These are phyloP conservation scores for Eupleurogrammus muticus DNA, from an alignment of 2,797 vertebrate genomes.

Conservation along the genomic window DNA sequence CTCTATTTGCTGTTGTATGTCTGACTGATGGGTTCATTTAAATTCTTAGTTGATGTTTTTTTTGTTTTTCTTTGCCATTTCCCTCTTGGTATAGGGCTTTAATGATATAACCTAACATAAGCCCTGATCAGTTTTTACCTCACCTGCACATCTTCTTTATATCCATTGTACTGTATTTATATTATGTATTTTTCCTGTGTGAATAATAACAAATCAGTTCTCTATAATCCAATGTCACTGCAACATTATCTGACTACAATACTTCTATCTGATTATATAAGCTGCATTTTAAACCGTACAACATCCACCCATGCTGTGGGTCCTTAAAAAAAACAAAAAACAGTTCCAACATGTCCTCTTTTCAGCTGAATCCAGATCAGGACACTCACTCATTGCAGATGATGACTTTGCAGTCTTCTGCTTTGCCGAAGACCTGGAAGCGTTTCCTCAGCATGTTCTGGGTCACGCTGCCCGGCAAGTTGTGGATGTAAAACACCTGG, in stretches of 20 bases:
- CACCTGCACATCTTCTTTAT: too few species aligned
- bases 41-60: too few species aligned
- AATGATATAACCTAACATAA: too few species aligned
- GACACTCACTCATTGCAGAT: constrained; percentile 87
- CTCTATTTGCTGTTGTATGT: too few species aligned
- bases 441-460: constrained; percentile 94
- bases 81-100: too few species aligned
- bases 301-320: background rate
- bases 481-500: constrained; percentile 94
- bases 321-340: background rate
- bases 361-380: background rate
- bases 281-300: background rate
- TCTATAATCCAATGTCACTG: background rate
- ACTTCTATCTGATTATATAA: background rate
- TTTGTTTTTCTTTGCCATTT: too few species aligned
- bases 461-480: constrained; percentile 93
- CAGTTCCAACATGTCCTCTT: constrained; percentile 1
- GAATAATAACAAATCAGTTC: background rate
- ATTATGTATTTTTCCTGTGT: too few species aligned
- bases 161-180: too few species aligned
- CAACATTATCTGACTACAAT: too few species aligned
- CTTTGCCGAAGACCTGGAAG: constrained; percentile 94
- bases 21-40: too few species aligned
- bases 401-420: constrained; percentile 95
- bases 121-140: too few species aligned